Evolutionary conservation across 2,797 vertebrate genomes (phyloP).

Genomic region (Etheostoma nigrum): DNA sequence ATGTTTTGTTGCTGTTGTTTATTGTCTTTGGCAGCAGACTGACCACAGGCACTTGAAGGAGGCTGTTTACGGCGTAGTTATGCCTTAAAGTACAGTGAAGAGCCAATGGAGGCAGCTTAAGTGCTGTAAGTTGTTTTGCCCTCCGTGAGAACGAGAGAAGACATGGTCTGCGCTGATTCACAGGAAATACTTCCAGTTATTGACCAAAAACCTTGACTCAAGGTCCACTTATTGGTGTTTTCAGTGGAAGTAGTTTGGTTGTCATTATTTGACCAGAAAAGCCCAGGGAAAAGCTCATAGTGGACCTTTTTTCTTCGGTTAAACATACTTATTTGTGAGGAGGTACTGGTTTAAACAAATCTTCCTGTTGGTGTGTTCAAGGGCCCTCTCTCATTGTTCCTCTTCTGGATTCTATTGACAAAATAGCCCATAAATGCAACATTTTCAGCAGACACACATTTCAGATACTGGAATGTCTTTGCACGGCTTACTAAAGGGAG

Average conservation of each 20-base stretch:
- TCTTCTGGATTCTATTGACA: not conserved
- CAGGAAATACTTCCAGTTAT: not conserved
- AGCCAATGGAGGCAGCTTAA: constrained; percentile 29
- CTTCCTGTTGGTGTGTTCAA: not conserved
- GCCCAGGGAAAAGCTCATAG: too few relatives aligned
- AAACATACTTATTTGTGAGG: not conserved
- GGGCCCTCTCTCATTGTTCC: not conserved
- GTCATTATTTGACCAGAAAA: not conserved
- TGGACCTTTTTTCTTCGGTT: not conserved
- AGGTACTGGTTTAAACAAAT: not conserved
- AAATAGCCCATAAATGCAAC: not conserved
- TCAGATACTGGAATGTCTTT: not conserved
- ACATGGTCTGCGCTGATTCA: not conserved
- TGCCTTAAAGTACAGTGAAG: constrained; percentile 53
- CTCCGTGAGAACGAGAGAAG: constrained; percentile 2
- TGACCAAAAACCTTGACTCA: not conserved
- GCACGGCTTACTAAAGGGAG: not conserved
- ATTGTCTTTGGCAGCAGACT: constrained; percentile 61
- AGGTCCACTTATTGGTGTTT: not conserved
- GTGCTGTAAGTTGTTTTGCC: constrained; percentile 39
- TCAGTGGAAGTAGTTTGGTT: not conserved
- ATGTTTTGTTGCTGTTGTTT: constrained; percentile 63
- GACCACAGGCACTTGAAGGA: constrained; percentile 68
- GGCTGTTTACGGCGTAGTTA: constrained; percentile 49
- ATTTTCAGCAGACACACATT: constrained; percentile 5